phyloP scores from a whole-genome alignment of 2,888 invertebrate species.

The Heliconius hortense region DNA sequence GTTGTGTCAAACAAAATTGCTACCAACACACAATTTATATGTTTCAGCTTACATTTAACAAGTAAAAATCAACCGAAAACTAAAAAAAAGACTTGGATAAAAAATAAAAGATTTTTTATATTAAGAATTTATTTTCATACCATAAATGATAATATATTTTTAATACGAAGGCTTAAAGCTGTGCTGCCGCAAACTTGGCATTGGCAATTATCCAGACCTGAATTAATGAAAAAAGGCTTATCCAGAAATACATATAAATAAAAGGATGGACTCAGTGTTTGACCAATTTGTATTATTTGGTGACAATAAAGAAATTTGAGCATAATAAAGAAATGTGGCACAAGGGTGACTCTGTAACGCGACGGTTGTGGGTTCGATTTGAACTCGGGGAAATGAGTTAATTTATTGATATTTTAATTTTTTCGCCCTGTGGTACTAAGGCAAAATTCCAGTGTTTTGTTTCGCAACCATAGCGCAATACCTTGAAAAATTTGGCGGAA shows the following conservation, averaged over 20 bases:
- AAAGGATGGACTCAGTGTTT: neutral
- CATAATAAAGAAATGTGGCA: too few relatives aligned
- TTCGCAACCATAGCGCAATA: too few relatives aligned
- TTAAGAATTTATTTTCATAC: neutral
- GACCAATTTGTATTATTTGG: slow-evolving; percentile 4
- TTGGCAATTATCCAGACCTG: slow-evolving; percentile 14
- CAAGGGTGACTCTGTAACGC: neutral
- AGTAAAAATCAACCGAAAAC: neutral
- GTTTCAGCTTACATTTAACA: neutral
- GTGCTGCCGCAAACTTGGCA: slow-evolving; percentile 17
- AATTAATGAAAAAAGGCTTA: slow-evolving; percentile 1
- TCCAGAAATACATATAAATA: slow-evolving; percentile 11
- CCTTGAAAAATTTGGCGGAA: too few relatives aligned
- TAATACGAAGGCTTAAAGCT: neutral
- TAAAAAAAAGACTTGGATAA: neutral
- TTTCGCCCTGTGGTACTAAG: too few relatives aligned
- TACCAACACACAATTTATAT: neutral
- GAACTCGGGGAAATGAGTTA: too few relatives aligned
- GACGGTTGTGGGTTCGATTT: neutral
- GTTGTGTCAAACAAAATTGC: neutral
- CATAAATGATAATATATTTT: neutral
- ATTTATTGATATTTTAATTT: too few relatives aligned
- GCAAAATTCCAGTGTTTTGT: too few relatives aligned
- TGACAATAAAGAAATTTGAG: neutral
- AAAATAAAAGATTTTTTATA: neutral